Evolutionary conservation across 2,888 invertebrate species (phyloP).

Genomic region (Timema cristinae): DNA sequence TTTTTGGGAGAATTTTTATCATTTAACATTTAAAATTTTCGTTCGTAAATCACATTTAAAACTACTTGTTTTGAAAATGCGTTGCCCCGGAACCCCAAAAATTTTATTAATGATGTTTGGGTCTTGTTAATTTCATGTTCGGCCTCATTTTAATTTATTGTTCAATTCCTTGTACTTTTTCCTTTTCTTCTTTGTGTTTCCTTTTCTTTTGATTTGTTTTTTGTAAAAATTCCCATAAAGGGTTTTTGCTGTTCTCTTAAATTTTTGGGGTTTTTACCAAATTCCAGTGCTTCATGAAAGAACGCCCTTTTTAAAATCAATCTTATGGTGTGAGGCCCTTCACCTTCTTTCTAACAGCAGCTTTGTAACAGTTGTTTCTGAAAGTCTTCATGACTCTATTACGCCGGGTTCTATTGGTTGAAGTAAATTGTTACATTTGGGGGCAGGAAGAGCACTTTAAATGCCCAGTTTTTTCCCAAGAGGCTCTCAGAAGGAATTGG

Average conservation of each 20-base stretch:
- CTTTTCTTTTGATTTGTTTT: not conserved
- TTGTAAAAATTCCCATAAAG: not conserved
- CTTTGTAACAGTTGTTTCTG: not conserved
- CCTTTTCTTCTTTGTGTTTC: not conserved
- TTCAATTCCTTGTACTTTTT: no score
- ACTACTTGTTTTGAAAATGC: constrained; percentile 31
- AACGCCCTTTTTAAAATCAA: not conserved
- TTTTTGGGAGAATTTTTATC: constrained; percentile 29
- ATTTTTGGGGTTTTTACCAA: not conserved
- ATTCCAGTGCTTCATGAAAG: not conserved
- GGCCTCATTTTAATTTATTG: no score
- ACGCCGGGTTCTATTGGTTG: constrained; percentile 15
- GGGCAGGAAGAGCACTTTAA: constrained; percentile 16
- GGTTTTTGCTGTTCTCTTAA: not conserved
- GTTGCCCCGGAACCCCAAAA: constrained; percentile 25
- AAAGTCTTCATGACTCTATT: constrained; percentile 2
- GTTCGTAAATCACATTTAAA: constrained; percentile 30
- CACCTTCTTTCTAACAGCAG: constrained; percentile 11
- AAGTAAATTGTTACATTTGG: constrained; percentile 14
- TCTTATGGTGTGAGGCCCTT: not conserved
- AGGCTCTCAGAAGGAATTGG: not conserved
- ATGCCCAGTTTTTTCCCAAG: not conserved
- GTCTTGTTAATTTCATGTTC: constrained; percentile 25
- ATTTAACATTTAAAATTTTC: constrained; percentile 30
- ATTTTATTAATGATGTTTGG: constrained; percentile 20